Percentiles rank a stretch among this genome's conserved stretches.
These are phyloP conservation scores for Platyscapa corneri DNA, from an alignment of 1,140 invertebrate species.

Conservation along the genomic window DNA sequence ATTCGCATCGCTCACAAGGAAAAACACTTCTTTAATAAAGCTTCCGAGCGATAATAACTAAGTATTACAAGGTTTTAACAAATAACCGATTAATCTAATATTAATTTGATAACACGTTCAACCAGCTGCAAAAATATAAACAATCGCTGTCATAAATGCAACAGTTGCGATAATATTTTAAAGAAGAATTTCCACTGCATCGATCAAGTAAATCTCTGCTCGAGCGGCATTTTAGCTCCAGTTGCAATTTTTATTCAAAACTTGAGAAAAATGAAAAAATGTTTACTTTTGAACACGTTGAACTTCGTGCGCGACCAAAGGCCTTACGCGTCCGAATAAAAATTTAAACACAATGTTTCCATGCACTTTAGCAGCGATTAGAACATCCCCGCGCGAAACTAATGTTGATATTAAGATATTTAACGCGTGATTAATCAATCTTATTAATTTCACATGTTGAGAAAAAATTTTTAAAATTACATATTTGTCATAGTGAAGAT, in stretches of 20 bases:
- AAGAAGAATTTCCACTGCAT: background rate
- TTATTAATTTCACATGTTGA: background rate
- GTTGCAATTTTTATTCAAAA: background rate
- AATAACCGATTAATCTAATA: constrained; percentile 23
- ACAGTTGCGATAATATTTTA: background rate
- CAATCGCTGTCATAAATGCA: background rate
- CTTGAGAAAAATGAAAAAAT: too few species aligned
- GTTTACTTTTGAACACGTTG: too few species aligned
- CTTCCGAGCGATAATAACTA: background rate
- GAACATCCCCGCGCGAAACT: too few species aligned
- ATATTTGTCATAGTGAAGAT: background rate
- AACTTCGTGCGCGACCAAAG: too few species aligned
- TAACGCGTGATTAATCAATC: background rate
- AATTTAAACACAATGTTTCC: background rate
- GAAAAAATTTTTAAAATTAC: background rate
- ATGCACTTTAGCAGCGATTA: background rate
- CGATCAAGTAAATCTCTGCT: background rate
- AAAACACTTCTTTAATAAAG: background rate
- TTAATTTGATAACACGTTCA: constrained; percentile 14
- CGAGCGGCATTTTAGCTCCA: background rate
- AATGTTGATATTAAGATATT: background rate
- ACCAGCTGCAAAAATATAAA: background rate
- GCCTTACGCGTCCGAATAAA: background rate
- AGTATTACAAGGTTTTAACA: constrained; percentile 25
- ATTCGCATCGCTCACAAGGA: background rate